Percentiles rank a stretch among this genome's conserved stretches.
Conservation (phyloP, 2,797 vertebrate species). For the Sebastes oblongus region DNA sequence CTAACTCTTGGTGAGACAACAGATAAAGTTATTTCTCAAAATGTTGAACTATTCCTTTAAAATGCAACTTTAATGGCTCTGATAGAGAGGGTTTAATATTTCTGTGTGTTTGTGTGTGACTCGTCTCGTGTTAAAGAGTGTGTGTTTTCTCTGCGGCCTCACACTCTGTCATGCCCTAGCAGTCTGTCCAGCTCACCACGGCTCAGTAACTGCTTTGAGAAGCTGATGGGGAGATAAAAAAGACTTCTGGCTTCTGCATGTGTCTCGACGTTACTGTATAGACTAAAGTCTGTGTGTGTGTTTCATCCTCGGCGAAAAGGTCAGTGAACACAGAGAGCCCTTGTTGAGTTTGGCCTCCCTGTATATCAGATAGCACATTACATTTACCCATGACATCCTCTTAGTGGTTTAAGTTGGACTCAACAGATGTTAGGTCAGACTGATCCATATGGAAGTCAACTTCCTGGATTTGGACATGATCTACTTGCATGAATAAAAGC, state of each 20-base stretch:
- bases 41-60: background rate
- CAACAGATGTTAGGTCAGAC: constrained; percentile 15
- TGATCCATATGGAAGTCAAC: constrained; percentile 48
- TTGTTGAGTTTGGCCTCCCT: constrained; percentile 56
- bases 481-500: constrained; percentile 28
- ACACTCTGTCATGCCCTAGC: constrained; percentile 1
- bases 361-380: constrained; percentile 53
- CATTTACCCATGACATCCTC: constrained; percentile 33
- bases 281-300: constrained; percentile 8
- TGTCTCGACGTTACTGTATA: constrained; percentile 1
- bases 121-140: constrained; percentile 5
- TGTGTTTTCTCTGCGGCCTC: constrained; percentile 3
- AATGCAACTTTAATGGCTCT: background rate
- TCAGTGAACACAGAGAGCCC: constrained; percentile 53
- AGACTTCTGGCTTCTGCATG: constrained; percentile 28
- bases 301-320: constrained; percentile 20
- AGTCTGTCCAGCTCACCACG: constrained; percentile 15
- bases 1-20: background rate
- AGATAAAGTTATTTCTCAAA: background rate
- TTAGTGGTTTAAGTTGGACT: constrained; percentile 38
- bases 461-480: constrained; percentile 40
- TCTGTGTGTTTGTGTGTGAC: constrained; percentile 10
- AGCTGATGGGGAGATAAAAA: constrained; percentile 20
- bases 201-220: constrained; percentile 38
- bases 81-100: background rate